Evolutionary conservation across 2,113 vertebrate genomes (phyloP).

Genomic region (Ibidorhyncha struthersii): DNA sequence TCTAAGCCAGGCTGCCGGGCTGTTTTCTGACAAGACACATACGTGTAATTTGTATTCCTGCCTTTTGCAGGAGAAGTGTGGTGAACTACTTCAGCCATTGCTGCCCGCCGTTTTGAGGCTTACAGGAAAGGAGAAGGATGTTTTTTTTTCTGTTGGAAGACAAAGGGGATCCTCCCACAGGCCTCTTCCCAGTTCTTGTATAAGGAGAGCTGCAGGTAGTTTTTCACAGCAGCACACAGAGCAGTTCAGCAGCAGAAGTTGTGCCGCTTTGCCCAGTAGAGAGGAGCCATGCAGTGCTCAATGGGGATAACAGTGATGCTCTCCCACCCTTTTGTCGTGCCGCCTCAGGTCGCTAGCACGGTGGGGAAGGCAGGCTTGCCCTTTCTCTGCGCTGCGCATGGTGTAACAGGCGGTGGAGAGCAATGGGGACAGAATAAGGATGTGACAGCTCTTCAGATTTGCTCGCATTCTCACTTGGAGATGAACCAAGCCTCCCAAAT

Average conservation of each 20-base stretch:
- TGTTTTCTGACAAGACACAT: accelerated
- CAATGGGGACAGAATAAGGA: not conserved
- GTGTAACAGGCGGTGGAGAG: not conserved
- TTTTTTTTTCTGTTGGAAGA: not conserved
- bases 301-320: not conserved
- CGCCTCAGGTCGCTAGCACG: accelerated
- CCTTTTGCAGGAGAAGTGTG: not conserved
- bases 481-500: accelerated
- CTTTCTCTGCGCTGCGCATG: accelerated
- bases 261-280: not conserved
- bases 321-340: not conserved
- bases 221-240: not conserved
- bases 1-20: accelerated
- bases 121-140: not conserved
- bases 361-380: not conserved
- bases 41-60: not conserved
- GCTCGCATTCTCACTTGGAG: not conserved
- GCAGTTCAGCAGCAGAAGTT: not conserved
- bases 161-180: not conserved
- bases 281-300: not conserved
- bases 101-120: not conserved
- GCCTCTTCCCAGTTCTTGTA: not conserved
- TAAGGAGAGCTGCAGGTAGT: not conserved
- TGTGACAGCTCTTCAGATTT: not conserved
- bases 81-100: not conserved